Percentiles rank a stretch among this genome's conserved stretches.
phyloP scores from a whole-genome alignment of 1,140 invertebrate species.

The Bombus fervidus region DNA sequence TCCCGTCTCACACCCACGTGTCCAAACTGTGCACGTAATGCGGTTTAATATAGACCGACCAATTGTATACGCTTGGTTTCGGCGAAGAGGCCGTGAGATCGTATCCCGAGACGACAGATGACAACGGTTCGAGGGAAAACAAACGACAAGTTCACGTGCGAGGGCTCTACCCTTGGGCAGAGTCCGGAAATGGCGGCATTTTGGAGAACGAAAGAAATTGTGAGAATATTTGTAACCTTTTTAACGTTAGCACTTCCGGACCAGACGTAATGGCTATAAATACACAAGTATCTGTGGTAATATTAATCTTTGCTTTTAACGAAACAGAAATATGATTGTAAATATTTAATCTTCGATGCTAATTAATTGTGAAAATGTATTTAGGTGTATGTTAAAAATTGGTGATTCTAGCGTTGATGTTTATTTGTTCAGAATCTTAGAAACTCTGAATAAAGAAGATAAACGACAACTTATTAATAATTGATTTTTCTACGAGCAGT shows the following conservation, averaged over 20 bases:
- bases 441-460: too few species aligned
- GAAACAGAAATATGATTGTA: too few species aligned
- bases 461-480: too few species aligned
- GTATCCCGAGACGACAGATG: conserved; percentile 21
- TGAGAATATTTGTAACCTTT: neutral
- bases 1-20: neutral
- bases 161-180: neutral
- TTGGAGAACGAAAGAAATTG: neutral
- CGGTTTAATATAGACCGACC: conserved; percentile 54
- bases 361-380: neutral
- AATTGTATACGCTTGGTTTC: conserved; percentile 34
- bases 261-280: too few species aligned
- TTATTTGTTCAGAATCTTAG: neutral
- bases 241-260: neutral
- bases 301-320: too few species aligned
- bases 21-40: conserved; percentile 38
- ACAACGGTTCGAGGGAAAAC: conserved; percentile 18
- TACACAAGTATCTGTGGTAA: too few species aligned
- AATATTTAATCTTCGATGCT: neutral
- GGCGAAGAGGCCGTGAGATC: conserved; percentile 11
- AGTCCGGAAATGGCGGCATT: neutral
- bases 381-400: neutral
- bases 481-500: too few species aligned
- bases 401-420: neutral
- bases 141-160: neutral